These are phyloP conservation scores for Orchesellides sinensis DNA, from an alignment of 2,888 invertebrate species.

Conservation along the genomic window DNA sequence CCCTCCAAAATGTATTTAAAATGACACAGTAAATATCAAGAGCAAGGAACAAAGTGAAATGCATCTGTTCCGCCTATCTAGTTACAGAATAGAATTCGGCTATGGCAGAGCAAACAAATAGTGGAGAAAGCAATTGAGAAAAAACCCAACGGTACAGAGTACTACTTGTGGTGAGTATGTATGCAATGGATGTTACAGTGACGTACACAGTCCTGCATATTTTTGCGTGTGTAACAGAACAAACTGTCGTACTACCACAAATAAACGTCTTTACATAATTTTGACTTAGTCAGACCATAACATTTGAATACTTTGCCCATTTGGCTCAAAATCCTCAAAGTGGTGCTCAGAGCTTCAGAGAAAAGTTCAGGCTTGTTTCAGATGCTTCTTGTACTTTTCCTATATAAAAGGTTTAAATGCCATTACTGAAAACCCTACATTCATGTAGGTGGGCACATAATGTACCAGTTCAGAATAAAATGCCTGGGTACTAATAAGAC, in stretches of 20 bases:
- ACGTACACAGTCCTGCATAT: background rate
- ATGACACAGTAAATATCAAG: conserved; percentile 22
- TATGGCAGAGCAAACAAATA: background rate
- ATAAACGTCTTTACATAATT: conserved; percentile 70
- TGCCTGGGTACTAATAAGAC: too few relatives aligned
- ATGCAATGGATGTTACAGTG: background rate
- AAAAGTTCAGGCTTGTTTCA: background rate
- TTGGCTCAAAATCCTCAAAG: conserved; percentile 58
- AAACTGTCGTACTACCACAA: conserved; percentile 62
- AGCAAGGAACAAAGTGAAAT: conserved; percentile 27
- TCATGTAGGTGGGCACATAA: too few relatives aligned
- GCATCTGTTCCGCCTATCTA: conserved; percentile 3
- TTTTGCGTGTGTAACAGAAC: conserved; percentile 21
- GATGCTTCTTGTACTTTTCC: background rate
- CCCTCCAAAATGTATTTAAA: conserved; percentile 41
- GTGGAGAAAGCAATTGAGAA: background rate
- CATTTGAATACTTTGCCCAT: conserved; percentile 73
- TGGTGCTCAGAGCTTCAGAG: conserved; percentile 6
- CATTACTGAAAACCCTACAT: too few relatives aligned
- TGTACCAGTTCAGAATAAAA: too few relatives aligned
- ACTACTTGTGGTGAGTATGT: background rate
- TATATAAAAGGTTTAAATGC: background rate
- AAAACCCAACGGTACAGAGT: too few relatives aligned
- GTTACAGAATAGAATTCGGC: background rate
- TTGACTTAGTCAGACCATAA: conserved; percentile 66